Base-by-base conservation (phyloP, 1,140 invertebrate genomes). In the Mycetomoellerius zeteki region DNA sequence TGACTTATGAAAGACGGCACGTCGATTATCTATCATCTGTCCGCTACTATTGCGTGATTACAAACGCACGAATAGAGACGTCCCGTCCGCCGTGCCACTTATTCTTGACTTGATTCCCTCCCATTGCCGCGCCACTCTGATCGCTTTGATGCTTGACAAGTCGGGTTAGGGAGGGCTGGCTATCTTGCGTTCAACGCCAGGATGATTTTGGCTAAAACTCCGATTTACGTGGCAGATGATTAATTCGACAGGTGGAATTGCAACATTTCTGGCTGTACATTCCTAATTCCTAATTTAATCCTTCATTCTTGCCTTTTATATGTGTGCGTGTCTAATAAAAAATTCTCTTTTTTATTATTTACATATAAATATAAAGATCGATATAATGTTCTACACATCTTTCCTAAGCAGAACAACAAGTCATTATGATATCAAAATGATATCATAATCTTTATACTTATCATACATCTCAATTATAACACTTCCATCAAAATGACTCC, bases 1-100 rank as follows among this genome's bases (percentile, higher is more conserved):
- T 56, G 33, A 71, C 33, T 81, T 71, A 56, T 27, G 65, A 71
- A 27, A 71, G 21, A 58, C 50, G 16, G 24, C 5, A 58, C 52
- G 52, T 37, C 30, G 43, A n/a, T 67, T 71, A 71, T 81, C 64
- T 81, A 56, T 71, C 78, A 81, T 81, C 64, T 81, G 77, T 69
- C 21, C 5, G 30, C 16, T 12, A 71, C 64, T 71, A 19, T 81
- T 33, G 65, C 30, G 50, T 24, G 52, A 19, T 69, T 10, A 52
- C 6, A 10, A 33, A 69, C 16, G 16, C 47, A 24, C 47, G 47
- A 43, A 65, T 54, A 27, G 58, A 67, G 43, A 80, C 37, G 56
- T 62, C 21, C 56, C n/a, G 43, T 65, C 76, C n/a, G 60, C 14
- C 19, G 19, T n/a, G 7, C 27, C n/a, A 21, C 27, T 50, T 65